A percentile compares a stretch with the other conserved stretches of the same genome.
Conservation (phyloP, 2,888 invertebrate genomes). For the Lacanobia wlatinum region DNA sequence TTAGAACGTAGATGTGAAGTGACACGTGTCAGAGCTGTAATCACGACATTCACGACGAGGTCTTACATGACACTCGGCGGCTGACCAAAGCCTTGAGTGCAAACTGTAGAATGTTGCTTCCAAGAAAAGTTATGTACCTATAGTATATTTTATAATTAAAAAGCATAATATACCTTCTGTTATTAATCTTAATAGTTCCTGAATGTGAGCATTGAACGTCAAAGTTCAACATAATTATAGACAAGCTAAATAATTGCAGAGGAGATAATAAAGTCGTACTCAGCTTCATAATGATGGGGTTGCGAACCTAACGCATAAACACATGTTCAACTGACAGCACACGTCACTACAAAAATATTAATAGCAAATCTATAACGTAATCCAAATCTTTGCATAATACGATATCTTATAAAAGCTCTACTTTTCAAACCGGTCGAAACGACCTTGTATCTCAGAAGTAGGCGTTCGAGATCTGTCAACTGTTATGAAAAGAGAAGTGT, state of each 20-base stretch:
- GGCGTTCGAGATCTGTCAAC: constrained; percentile 77
- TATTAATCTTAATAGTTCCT: constrained; percentile 12
- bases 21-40: constrained; percentile 58
- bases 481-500: constrained; percentile 71
- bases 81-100: constrained; percentile 62
- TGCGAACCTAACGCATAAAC: constrained; percentile 45
- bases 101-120: constrained; percentile 35
- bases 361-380: constrained; percentile 60
- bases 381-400: constrained; percentile 74
- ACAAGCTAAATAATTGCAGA: constrained; percentile 36
- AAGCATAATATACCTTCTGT: background rate
- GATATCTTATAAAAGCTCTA: constrained; percentile 74
- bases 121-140: constrained; percentile 15
- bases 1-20: constrained; percentile 42
- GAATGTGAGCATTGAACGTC: constrained; percentile 25
- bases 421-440: constrained; percentile 78
- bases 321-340: constrained; percentile 51
- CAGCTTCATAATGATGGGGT: constrained; percentile 37
- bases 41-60: constrained; percentile 54
- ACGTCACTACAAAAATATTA: constrained; percentile 42
- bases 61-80: constrained; percentile 44
- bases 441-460: constrained; percentile 79
- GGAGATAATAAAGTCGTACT: constrained; percentile 43
- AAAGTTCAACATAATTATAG: constrained; percentile 31
- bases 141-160: background rate